Evolutionary conservation across 2,888 invertebrate species (phyloP), one percentile per base, ranked within the genome.

Genomic region (Scaptomyza flava): DNA sequence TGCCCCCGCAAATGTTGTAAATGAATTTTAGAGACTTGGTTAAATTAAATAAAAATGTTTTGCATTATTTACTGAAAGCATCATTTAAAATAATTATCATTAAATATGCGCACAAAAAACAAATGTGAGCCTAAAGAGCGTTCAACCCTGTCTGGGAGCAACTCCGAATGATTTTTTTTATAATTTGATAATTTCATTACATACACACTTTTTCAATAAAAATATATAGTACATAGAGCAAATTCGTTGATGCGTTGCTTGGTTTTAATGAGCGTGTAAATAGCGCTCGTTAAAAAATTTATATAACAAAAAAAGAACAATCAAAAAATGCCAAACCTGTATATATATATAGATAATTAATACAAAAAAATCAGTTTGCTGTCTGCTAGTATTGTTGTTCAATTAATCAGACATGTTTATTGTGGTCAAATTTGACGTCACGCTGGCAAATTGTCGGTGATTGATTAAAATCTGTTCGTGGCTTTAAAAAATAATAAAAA

Each of bases 301-400:
- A 33, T 11, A 36, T 14, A 14, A 14, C 17, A 52, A 62, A 31
- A 54, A 17, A 9, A 17, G 17, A 17, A 17, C 8, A 41, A 38
- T 0, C 8, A 33, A 56, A 81, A 72, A 73, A 34, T 54, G 50
- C 1, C 23, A 56, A 47, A 65, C 65, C 45, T 60, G 70, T 66
- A 60, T 74, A 74, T 59, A 74, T 59, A 77, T 60, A 77, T 77
- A 56, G 63, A 75, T 84, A 77, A 87, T 87, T 84, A 79, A 77
- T 79, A 68, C 17, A 66, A 34, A 34, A 82, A 82, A 81, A 80
- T 77, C 82, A 68, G 69, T 77, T 74, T 63, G 34, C 53, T 72
- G 67, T 83, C 67, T 33, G 59, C 52, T 48, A 36, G 65, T 48
- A 72, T 82, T 82, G 60, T 76, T 79, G 68, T 82, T 76, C 73